Base-by-base conservation (phyloP, 2,113 vertebrate genomes). In the Toxostoma redivivum region DNA sequence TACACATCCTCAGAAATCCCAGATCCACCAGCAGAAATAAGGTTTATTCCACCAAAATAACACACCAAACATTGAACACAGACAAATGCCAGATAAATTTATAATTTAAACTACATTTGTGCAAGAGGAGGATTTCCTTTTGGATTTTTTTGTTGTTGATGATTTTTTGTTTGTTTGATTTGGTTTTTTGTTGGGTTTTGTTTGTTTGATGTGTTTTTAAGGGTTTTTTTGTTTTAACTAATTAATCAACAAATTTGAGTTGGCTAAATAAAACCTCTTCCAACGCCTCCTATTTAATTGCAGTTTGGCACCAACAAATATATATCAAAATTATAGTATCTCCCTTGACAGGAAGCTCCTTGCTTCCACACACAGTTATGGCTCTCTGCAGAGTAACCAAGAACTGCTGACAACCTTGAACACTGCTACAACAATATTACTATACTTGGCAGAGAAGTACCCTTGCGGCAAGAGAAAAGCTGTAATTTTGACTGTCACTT, bases 401-500 rank as follows among this genome's bases (percentile, higher is more conserved):
- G 98, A 99, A 98, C 92, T 99, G 98, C 98, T 99, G 98, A 99
- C 98, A 98, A 97, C 97, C 98, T 97, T 97, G 92, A 99, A 98
- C 98, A 97, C 88, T 76, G 97, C 98, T 98, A 98, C 98, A 97
- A 98, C 98, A 98, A 98, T 98, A 98, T 99, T 99, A 98, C 98
- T 98, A 91, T 98, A 98, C 98, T 98, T 98, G 98, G 98, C 98
- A 98, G 86, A 97, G 98, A 98, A 97, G 97, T 96, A 97, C 98
- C 98, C 98, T 98, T 98, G 98, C 96, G 97, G 98, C 98, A 95
- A 98, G 97, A 98, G 98, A 98, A 98, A 98, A 97, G 98, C 98
- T 98, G 98, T 98, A 98, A 99, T 98, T 99, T 98, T 98, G 98
- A 98, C 98, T 99, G 98, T 99, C 98, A 98, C 97, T 98, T 98